Evolutionary conservation across 2,113 vertebrate species (phyloP), one percentile per base, ranked within the genome.

Genomic region (Atlantisia rogersi): DNA sequence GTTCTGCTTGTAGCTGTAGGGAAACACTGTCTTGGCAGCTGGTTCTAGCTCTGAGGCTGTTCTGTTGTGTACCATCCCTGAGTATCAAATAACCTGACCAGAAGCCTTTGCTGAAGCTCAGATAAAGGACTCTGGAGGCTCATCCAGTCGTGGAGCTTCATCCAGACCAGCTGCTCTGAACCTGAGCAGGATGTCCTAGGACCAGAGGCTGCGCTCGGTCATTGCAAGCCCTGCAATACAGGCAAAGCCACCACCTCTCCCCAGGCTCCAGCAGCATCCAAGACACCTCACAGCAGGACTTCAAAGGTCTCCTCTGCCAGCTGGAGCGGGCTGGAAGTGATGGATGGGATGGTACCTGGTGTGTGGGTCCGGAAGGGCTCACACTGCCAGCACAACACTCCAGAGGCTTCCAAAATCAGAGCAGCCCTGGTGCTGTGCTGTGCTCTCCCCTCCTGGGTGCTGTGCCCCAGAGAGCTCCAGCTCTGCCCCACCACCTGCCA

Each of bases 301-400:
- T 69, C 29, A 26, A 25, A 70, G 44, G 37, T n/a, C 21, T 17
- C 69, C 39, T 28, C 32, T 64, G 76, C 17, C 64, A 21, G 68
- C 16, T 6, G 29, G 82, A 40, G 29, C 0, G 1, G 37, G 64
- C 53, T 84, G 69, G 84, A 53, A 37, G 63, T 0, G 18, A 21
- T 0, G 15, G 59, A 13, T 53, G 74, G 74, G 68, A 21, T 31
- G 62, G 44, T 8, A 26, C 20, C 1, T 5, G 46, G 46, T 48
- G 37, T 2, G 4, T 40, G 67, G 40, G 35, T 67, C 40, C 2
- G 1, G 4, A 3, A 58, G 50, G 48, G 32, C 6, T 0, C 21
- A 0, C 11, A 44, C 42, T 29, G 55, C 40, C 48, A 63, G 53
- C 5, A 0, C 31, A 58, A 4, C 32, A 15, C 76, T 48, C 5